Evolutionary conservation across 2,797 vertebrate species (phyloP), one percentile per base, ranked within the genome.

Genomic region (Smutsia temminckii): DNA sequence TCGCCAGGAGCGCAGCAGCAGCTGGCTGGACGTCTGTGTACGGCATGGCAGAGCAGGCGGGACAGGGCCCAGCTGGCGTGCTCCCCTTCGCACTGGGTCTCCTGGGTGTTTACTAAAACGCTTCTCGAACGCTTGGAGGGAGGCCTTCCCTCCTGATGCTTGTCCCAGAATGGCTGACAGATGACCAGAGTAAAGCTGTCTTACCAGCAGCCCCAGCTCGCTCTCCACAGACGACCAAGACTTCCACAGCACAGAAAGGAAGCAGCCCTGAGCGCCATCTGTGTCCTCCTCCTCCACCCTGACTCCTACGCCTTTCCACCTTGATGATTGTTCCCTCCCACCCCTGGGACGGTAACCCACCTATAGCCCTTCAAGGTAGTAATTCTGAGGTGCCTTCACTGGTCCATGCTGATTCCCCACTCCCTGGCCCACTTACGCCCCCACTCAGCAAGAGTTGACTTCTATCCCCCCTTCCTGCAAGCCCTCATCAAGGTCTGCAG

Each of bases 311-410:
- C 40, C 40, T 40, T 40, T 40, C 40, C 40, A 40, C 40, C 7
- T 40, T 40, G 40, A 59, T 40, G 40, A 59, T 27, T 40, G 77
- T 61, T 61, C 9, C 2, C 34, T 23, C 51, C n/a, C 0, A 3
- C 23, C 17, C 40, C 57, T 32, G 18, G 21, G n/a, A 25, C 11
- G 3, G 18, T 25, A 32, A 11, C 6, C 68, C 34, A 1, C 42
- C 8, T 4, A 2, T 0, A 1, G 2, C 21, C 34, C 72, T 27
- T 6, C 6, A 2, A 2, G 3, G 1, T 14, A 27, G 40, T 40
- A 3, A 25, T 25, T 27, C 68, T 6, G 3, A 40, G 66, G 6
- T 40, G 40, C 40, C 66, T 37, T 16, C 6, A 4, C 3, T 20
- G 2, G 4, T 1, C 21, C 51, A 8, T 6, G 37, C 40, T 9